Evolutionary conservation across 2,113 vertebrate genomes (phyloP).

Genomic region (Carassius carassius): DNA sequence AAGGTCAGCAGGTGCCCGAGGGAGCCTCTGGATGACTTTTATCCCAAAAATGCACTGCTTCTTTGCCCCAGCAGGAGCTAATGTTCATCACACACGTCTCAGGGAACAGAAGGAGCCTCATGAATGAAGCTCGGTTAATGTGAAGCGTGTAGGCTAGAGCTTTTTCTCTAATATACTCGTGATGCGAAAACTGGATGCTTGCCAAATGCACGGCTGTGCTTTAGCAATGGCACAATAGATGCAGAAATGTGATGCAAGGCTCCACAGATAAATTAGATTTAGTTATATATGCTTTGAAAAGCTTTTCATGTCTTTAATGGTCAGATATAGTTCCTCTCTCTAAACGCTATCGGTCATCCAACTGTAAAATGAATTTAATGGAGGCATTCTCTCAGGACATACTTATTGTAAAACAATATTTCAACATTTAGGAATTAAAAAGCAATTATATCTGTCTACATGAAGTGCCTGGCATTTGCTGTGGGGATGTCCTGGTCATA

Average conservation of each 20-base stretch:
- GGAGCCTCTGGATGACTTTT: conserved; percentile 43
- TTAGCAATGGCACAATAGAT: background rate
- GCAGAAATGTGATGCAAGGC: background rate
- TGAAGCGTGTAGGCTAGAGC: background rate
- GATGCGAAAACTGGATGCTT: background rate
- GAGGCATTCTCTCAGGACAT: conserved; percentile 58
- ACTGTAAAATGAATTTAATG: conserved; percentile 63
- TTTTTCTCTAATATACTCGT: background rate
- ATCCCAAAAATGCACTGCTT: conserved; percentile 38
- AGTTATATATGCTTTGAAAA: conserved; percentile 6
- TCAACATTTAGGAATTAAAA: conserved; percentile 9
- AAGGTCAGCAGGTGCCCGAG: conserved; percentile 63
- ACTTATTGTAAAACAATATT: conserved; percentile 17
- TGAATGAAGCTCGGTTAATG: background rate
- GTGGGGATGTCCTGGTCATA: conserved; percentile 1
- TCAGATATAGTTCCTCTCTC: background rate
- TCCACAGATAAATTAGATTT: conserved; percentile 6
- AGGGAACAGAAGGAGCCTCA: conserved; percentile 12
- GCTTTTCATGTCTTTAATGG: background rate
- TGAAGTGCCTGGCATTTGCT: conserved; percentile 14
- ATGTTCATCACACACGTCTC: conserved; percentile 28
- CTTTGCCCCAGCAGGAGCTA: conserved; percentile 3
- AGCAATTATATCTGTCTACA: background rate
- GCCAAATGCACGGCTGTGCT: background rate
- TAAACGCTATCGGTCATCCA: conserved; percentile 62